These are phyloP conservation scores for Sinopyrophorus schimmeli DNA, from an alignment of 2,888 invertebrate genomes.

Conservation along the genomic window DNA sequence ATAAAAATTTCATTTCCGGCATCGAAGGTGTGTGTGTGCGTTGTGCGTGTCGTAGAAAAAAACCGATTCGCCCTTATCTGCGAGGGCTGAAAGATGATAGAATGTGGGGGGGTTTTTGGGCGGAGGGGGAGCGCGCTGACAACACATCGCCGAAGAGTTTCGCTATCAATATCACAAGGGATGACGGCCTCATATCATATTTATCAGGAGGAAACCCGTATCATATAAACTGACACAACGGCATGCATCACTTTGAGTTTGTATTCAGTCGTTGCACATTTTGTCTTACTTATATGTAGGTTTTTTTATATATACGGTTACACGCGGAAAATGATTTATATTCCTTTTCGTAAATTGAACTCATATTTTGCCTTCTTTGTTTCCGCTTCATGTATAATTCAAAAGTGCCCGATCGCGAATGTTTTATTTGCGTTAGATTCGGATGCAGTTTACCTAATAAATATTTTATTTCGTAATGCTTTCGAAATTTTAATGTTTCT, in stretches of 20 bases:
- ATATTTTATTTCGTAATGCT: too few relatives aligned
- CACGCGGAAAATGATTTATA: too few relatives aligned
- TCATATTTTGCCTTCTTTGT: too few relatives aligned
- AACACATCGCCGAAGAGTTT: constrained; percentile 14
- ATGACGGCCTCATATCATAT: constrained; percentile 22
- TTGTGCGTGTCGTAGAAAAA: constrained; percentile 12
- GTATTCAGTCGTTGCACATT: constrained; percentile 16
- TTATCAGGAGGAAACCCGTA: constrained; percentile 27
- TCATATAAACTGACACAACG: constrained; percentile 18
- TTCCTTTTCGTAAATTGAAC: too few relatives aligned
- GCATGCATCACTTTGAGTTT: constrained; percentile 20
- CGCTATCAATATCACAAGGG: constrained; percentile 21
- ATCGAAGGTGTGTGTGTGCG: neutral
- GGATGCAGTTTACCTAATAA: too few relatives aligned
- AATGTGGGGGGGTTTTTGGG: too few relatives aligned
- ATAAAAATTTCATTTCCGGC: constrained; percentile 23
- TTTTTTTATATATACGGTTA: too few relatives aligned
- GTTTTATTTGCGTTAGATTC: too few relatives aligned
- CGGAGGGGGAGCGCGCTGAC: constrained; percentile 10
- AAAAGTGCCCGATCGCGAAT: too few relatives aligned
- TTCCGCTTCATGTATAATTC: too few relatives aligned
- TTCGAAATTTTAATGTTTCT: too few relatives aligned
- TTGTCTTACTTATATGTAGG: neutral
- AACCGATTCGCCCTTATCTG: constrained; percentile 26
- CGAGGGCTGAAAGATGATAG: constrained; percentile 8